Evolutionary conservation across 2,888 invertebrate genomes (phyloP), one percentile per base, ranked within the genome.

Genomic region (Caradrina clavipalpis): DNA sequence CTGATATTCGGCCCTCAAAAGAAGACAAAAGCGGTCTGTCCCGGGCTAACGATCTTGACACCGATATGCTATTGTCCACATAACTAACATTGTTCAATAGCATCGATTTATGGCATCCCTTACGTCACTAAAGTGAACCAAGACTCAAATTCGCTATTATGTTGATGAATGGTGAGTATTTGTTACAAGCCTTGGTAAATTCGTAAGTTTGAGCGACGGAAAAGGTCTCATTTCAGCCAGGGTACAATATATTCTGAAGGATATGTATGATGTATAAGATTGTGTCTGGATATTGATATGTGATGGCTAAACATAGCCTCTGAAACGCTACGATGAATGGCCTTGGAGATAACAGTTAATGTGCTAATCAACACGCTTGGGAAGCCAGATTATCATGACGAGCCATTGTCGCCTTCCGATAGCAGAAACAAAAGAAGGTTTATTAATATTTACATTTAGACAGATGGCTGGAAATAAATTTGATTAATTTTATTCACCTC

Each of bases 11-110:
- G 85, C 87, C 91, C 86, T 92, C 89, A 82, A 86, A 87, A 84
- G 87, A 86, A 90, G 87, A 92, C 91, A 92, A 92, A 91, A 88
- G 84, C 81, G 79, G 62, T 31, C 73, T 76, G 73, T 77, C 78
- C 77, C 83, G 80, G 76, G 77, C 82, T 85, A 87, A 85, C 86
- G 92, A 84, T 92, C 92, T 92, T 94, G 92, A 93, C 93, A 93
- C 87, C 88, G 88, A 91, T 91, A 84, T 73, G 76, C 89, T 85
- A 89, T 92, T 92, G 90, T 91, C 88, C 88, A 86, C 83, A 80
- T 84, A 83, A 85, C 82, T 87, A 86, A 88, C 86, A 89, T 88
- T 89, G 89, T 89, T 86, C 86, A 84, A 82, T 77, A 62, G 82
- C 74, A 83, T 86, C 85, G 87, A 90, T 89, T 89, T 88, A 90